Percentiles rank a stretch among this genome's conserved stretches.
Conservation (phyloP, 1,140 invertebrate genomes). For the Belonocnema kinseyi region DNA sequence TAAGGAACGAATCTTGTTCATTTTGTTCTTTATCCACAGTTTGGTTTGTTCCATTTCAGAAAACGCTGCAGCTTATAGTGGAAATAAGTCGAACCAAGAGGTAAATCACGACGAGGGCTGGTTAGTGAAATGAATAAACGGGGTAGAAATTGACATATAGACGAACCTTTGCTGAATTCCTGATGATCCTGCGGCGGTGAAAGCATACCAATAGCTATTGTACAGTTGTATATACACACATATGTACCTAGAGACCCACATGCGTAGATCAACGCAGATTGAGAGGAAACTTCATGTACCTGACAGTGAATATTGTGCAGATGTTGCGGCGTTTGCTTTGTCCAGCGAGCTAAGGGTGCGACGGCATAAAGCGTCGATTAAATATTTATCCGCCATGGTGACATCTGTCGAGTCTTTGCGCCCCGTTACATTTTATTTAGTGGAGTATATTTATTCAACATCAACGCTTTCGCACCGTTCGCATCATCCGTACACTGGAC, state of each 20-base stretch:
- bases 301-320: conserved; percentile 39
- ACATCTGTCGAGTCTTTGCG: conserved; percentile 57
- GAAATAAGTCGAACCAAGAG: neutral
- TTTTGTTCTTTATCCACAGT: neutral
- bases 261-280: conserved; percentile 28
- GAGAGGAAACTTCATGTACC: neutral
- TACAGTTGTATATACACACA: neutral
- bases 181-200: conserved; percentile 45
- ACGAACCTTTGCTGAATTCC: conserved; percentile 44
- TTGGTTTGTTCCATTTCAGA: neutral
- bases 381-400: conserved; percentile 57
- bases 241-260: conserved; percentile 44
- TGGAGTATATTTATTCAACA: conserved; percentile 52
- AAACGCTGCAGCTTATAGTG: neutral
- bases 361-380: conserved; percentile 56
- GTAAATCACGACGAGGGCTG: conserved; percentile 45
- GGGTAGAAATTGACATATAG: conserved; percentile 45
- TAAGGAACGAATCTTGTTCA: neutral
- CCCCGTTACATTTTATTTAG: conserved; percentile 58
- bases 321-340: conserved; percentile 56
- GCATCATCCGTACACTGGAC: conserved; percentile 45
- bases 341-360: conserved; percentile 48
- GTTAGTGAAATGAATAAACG: conserved; percentile 36
- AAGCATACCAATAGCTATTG: conserved; percentile 50
- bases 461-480: conserved; percentile 55